Evolutionary conservation across 2,113 vertebrate genomes (phyloP).

Genomic region (Rhombomys opimus): DNA sequence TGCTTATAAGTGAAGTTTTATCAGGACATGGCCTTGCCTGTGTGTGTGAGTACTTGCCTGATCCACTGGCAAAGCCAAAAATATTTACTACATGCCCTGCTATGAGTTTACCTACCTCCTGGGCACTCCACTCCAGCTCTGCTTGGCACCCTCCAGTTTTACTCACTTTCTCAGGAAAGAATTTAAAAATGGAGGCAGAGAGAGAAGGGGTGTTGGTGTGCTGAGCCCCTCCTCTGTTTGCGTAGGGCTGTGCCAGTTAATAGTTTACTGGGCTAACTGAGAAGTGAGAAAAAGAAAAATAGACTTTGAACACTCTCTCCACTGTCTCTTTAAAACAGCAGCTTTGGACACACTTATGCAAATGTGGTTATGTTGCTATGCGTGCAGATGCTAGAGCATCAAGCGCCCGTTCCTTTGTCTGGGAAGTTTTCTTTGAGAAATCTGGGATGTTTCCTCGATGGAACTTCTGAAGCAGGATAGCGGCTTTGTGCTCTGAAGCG

Average conservation of each 20-base stretch:
- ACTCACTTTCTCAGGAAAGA: neutral
- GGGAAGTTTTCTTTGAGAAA: conserved; percentile 10
- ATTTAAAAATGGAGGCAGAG: neutral
- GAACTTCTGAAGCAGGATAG: neutral
- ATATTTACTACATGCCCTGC: neutral
- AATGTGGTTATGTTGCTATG: no score
- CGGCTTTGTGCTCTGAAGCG: neutral
- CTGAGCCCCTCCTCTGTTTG: neutral
- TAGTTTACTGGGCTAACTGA: neutral
- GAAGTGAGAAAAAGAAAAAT: neutral
- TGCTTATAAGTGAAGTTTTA: neutral
- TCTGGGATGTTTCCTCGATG: neutral
- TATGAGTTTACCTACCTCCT: neutral
- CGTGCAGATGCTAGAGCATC: no score
- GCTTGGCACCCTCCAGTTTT: neutral
- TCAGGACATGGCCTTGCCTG: neutral
- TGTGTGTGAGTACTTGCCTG: neutral
- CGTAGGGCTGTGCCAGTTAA: neutral
- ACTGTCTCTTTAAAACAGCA: neutral
- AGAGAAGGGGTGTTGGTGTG: neutral
- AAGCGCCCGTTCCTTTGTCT: neutral
- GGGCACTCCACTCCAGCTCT: no score
- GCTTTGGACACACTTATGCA: neutral
- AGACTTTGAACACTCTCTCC: neutral
- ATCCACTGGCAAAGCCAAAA: neutral